Base-by-base conservation (phyloP, 2,888 invertebrate species). In the Brassicogethes aeneus region DNA sequence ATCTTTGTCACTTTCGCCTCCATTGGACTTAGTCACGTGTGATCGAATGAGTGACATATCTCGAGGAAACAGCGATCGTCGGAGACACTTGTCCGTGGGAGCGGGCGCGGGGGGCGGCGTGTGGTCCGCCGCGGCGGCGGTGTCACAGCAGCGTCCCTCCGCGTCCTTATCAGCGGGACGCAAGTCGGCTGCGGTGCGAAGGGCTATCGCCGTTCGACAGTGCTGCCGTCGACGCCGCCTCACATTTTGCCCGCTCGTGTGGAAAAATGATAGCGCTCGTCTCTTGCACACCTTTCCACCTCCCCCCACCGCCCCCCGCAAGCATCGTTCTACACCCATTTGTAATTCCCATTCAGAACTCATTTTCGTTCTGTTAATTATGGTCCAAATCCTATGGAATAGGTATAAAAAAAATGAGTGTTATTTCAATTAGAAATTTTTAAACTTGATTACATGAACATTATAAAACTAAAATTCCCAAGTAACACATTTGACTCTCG, bases 201-300 rank as follows among this genome's bases (percentile, higher is more conserved):
- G 39, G 61, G 53, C 62, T 66, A 66, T 66, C 66, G 56, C 53
- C 55, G 53, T 64, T 65, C 55, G 64, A 64, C 64, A 64, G 63
- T 23, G 23, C 23, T n/a, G n/a, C 56, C n/a, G n/a, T n/a, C 23
- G 23, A 7, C 10, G 23, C 60, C 52, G 55, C 51, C 40, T 42
- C 40, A 50, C 55, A 58, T 64, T 61, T 65, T 65, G 62, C 68
- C 64, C 68, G 69, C 63, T 68, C 71, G 70, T 74, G 74, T 70
- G 73, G 73, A 74, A 74, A 74, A 74, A 74, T 70, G 73, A 74
- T 74, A 74, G 72, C 23, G 23, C 10, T 7, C 23, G 10, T 10
- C 23, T 5, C 32, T 29, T 41, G 36, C 16, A 15, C 10, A 47
- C 47, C 47, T 49, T 45, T 34, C 37, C 43, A 35, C 47, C 41